phyloP scores from a whole-genome alignment of 2,113 vertebrate species.

The Nymphicus hollandicus region DNA sequence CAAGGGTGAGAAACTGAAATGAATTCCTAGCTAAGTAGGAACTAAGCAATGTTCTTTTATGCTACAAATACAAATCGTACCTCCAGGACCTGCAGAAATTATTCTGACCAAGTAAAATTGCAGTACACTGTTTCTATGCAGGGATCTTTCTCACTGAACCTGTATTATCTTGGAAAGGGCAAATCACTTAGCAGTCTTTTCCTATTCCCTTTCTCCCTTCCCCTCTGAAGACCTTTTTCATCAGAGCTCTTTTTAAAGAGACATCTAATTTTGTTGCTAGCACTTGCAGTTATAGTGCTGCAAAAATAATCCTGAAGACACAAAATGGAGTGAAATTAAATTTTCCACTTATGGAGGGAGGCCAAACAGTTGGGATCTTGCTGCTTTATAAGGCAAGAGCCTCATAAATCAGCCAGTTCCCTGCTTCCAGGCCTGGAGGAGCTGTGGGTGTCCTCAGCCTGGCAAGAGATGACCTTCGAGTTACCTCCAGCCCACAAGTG shows the following conservation, averaged over 20 bases:
- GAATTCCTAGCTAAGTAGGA: neutral
- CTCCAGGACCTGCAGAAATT: neutral
- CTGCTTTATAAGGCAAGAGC: neutral
- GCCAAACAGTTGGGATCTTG: neutral
- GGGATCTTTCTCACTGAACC: conserved; percentile 5
- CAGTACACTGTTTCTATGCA: conserved; percentile 4
- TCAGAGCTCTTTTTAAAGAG: conserved; percentile 68
- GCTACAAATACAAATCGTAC: neutral
- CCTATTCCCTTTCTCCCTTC: conserved; percentile 37
- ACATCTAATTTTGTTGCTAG: conserved; percentile 68
- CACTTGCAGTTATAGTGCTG: conserved; percentile 4
- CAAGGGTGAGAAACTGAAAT: neutral
- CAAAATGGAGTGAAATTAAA: conserved; percentile 46
- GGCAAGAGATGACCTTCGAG: neutral
- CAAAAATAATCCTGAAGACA: conserved; percentile 49
- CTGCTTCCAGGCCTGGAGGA: neutral
- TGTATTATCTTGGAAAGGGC: conserved; percentile 24
- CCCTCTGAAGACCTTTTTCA: conserved; percentile 62
- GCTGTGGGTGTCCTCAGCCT: neutral
- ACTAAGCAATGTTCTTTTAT: neutral
- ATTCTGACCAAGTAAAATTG: neutral
- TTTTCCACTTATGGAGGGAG: neutral
- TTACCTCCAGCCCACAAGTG: neutral
- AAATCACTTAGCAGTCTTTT: conserved; percentile 57
- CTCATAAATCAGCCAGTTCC: conserved; percentile 31